These are phyloP conservation scores for Enoplosus armatus DNA, from an alignment of 2,797 vertebrate genomes.

Conservation along the genomic window DNA sequence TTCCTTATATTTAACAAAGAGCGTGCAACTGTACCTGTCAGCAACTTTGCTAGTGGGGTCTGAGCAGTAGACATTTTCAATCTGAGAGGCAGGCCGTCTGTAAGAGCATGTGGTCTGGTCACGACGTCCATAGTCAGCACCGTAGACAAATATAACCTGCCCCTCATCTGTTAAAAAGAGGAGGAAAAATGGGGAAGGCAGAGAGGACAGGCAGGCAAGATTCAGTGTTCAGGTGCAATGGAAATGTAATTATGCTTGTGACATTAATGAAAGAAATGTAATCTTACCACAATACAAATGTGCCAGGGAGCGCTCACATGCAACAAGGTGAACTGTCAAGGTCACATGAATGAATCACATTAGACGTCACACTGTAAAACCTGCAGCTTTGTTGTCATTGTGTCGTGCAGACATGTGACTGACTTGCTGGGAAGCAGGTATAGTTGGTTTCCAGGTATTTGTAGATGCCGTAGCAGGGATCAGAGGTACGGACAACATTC, in stretches of 20 bases:
- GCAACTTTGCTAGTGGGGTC: neutral
- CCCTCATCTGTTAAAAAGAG: conserved; percentile 25
- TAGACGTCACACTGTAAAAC: neutral
- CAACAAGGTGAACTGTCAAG: conserved; percentile 22
- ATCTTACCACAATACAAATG: conserved; percentile 56
- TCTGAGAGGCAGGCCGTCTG: rapidly evolving
- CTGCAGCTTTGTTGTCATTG: neutral
- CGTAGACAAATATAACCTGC: conserved; percentile 44
- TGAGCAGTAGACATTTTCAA: conserved; percentile 4
- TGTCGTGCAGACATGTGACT: conserved; percentile 26
- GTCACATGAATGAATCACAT: conserved; percentile 22
- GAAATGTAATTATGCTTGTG: neutral
- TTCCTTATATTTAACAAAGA: neutral
- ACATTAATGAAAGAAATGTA: neutral
- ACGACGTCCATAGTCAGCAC: conserved; percentile 60
- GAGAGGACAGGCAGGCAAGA: neutral
- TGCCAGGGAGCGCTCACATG: conserved; percentile 53
- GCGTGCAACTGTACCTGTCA: conserved; percentile 25
- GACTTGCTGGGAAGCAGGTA: conserved; percentile 55
- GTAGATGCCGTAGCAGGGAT: conserved; percentile 31
- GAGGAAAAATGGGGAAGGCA: neutral
- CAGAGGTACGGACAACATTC: neutral
- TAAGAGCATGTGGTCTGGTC: conserved; percentile 57
- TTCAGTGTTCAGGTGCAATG: neutral
- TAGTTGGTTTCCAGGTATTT: conserved; percentile 67